Percentiles rank a stretch among this genome's conserved stretches.
Evolutionary conservation across 2,113 vertebrate genomes (phyloP).

Genomic region (Scortum barcoo): DNA sequence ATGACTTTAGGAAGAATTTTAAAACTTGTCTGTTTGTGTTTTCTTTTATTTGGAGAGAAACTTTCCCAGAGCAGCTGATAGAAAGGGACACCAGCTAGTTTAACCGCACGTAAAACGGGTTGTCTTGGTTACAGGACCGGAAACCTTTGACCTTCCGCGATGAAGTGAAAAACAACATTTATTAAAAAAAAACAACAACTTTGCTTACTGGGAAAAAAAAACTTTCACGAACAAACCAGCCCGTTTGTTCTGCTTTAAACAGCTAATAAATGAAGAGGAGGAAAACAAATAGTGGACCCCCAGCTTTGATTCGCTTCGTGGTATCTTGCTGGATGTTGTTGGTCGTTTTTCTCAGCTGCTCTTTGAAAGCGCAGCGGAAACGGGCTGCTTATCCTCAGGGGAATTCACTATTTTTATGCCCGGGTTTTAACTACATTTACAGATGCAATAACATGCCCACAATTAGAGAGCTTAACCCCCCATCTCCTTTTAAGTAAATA

Average conservation of each 20-base stretch:
- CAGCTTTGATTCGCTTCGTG: not conserved
- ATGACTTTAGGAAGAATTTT: not conserved
- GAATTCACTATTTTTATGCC: constrained; percentile 44
- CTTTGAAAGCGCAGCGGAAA: not conserved
- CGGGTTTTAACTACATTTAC: not conserved
- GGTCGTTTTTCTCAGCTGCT: not conserved
- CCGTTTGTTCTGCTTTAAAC: constrained; percentile 31
- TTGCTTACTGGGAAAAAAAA: too few relatives aligned
- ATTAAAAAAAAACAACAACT: too few relatives aligned
- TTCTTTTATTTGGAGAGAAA: not conserved
- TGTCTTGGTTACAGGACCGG: constrained; percentile 29
- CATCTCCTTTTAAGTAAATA: too few relatives aligned
- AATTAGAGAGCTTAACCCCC: not conserved
- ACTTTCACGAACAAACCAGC: not conserved
- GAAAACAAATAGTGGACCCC: not conserved
- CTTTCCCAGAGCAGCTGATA: constrained; percentile 12
- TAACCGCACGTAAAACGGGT: not conserved
- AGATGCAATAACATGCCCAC: not conserved
- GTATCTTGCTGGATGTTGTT: not conserved
- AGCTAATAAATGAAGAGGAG: not conserved
- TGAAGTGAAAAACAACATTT: not conserved
- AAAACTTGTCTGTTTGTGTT: constrained; percentile 1
- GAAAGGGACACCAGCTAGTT: not conserved
- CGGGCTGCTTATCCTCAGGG: constrained; percentile 50
- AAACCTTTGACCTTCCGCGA: not conserved